Evolutionary conservation across 1,140 invertebrate species (phyloP).

Genomic region (Leptopilina clavipes): DNA sequence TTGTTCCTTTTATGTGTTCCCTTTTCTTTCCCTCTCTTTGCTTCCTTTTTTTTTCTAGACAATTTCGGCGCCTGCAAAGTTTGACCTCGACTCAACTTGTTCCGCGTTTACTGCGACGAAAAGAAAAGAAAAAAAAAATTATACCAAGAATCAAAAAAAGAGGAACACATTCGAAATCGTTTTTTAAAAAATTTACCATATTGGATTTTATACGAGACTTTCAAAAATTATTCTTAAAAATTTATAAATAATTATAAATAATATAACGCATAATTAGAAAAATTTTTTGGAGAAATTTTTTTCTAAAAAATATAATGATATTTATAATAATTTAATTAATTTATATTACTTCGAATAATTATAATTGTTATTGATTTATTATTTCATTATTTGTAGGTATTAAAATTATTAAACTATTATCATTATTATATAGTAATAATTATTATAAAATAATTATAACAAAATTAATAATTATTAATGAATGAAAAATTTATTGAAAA

Average conservation of each 20-base stretch:
- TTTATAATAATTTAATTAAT: too few relatives aligned
- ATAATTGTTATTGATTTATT: too few relatives aligned
- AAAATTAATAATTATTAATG: neutral
- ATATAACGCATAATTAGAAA: too few relatives aligned
- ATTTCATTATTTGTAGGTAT: too few relatives aligned
- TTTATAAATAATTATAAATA: neutral
- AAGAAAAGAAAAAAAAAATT: neutral
- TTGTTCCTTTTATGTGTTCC: slow-evolving; percentile 38
- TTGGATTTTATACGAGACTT: neutral
- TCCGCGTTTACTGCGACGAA: slow-evolving; percentile 50
- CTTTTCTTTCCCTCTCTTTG: slow-evolving; percentile 27
- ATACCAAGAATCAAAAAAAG: slow-evolving; percentile 27
- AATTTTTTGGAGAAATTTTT: too few relatives aligned
- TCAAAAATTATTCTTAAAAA: neutral
- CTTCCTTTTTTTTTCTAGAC: slow-evolving; percentile 51
- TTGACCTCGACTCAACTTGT: slow-evolving; percentile 52
- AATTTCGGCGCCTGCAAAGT: slow-evolving; percentile 58
- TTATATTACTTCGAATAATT: too few relatives aligned
- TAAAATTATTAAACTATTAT: too few relatives aligned
- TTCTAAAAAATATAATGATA: too few relatives aligned
- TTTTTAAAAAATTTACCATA: neutral
- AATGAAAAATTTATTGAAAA: neutral
- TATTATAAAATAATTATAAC: too few relatives aligned
- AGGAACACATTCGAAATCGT: neutral
- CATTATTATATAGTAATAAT: too few relatives aligned